Conservation (phyloP, 2,797 vertebrate genomes). For the Paratrypauchen microcephalus region DNA sequence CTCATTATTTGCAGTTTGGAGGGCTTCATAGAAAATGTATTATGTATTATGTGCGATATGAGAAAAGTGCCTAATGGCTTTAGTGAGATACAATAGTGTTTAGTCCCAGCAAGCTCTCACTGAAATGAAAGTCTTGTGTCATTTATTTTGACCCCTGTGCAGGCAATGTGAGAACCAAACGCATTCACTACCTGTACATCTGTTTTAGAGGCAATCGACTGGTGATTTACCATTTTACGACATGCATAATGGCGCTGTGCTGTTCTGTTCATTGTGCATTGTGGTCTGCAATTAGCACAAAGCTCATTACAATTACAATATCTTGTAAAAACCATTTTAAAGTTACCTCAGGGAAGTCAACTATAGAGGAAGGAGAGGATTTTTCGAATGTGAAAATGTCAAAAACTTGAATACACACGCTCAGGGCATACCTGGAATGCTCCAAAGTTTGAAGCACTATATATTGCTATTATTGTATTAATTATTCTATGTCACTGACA, state of each 20-base stretch:
- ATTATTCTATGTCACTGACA: too few species aligned
- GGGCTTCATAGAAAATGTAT: not conserved
- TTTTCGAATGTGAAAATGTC: not conserved
- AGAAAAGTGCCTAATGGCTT: constrained; percentile 37
- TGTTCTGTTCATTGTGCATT: constrained; percentile 6
- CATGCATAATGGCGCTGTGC: not conserved
- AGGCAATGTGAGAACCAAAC: constrained; percentile 16
- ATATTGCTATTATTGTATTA: too few species aligned
- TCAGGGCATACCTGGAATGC: too few species aligned
- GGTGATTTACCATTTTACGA: constrained; percentile 22
- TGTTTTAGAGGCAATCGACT: constrained; percentile 14
- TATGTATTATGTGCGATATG: not conserved
- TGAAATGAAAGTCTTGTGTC: constrained; percentile 32
- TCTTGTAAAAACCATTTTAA: constrained; percentile 23
- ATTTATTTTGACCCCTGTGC: constrained; percentile 27
- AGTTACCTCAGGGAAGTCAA: constrained; percentile 8
- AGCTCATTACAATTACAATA: constrained; percentile 6
- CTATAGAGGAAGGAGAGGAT: not conserved
- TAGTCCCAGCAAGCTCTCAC: constrained; percentile 34
- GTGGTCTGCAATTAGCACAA: constrained; percentile 29
- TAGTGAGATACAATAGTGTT: constrained; percentile 30
- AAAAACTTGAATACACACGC: not conserved
- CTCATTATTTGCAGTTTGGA: not conserved
- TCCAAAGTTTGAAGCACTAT: too few species aligned
- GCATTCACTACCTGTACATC: constrained; percentile 19